These are phyloP conservation scores for Vireo griseus DNA, from an alignment of 2,797 vertebrate genomes.

Conservation along the genomic window DNA sequence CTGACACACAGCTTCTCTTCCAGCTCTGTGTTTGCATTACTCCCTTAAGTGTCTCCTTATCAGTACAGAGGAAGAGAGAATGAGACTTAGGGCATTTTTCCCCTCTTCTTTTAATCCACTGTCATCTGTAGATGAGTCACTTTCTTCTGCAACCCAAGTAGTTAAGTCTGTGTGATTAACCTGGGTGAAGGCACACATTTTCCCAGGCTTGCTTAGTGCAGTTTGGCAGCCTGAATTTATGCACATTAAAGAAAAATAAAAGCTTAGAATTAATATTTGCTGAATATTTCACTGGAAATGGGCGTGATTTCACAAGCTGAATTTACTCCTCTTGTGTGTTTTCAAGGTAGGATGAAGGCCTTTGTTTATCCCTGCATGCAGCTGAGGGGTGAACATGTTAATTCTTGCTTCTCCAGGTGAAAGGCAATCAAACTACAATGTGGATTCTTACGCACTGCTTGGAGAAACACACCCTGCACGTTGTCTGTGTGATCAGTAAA, in stretches of 20 bases:
- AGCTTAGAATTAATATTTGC: neutral
- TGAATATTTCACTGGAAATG: neutral
- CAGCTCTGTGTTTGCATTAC: neutral
- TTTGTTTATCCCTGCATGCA: neutral
- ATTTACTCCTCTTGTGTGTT: neutral
- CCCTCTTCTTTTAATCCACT: neutral
- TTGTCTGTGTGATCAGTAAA: neutral
- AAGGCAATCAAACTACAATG: neutral
- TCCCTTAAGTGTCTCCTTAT: neutral
- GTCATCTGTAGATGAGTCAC: neutral
- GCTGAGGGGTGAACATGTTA: neutral
- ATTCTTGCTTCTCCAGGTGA: constrained; percentile 17
- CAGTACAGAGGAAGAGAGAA: neutral
- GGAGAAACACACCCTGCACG: neutral
- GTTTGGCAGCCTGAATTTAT: neutral
- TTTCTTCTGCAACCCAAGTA: neutral
- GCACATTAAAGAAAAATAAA: neutral
- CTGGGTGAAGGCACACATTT: neutral
- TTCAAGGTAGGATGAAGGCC: neutral
- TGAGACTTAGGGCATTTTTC: neutral
- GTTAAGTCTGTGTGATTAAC: constrained; percentile 21
- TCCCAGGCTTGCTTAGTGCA: neutral
- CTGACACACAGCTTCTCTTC: neutral
- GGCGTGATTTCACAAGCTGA: neutral
- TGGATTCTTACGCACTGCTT: neutral